Evolutionary conservation across 2,113 vertebrate species (phyloP), one percentile per base, ranked within the genome.

Genomic region (Megaleporinus macrocephalus): DNA sequence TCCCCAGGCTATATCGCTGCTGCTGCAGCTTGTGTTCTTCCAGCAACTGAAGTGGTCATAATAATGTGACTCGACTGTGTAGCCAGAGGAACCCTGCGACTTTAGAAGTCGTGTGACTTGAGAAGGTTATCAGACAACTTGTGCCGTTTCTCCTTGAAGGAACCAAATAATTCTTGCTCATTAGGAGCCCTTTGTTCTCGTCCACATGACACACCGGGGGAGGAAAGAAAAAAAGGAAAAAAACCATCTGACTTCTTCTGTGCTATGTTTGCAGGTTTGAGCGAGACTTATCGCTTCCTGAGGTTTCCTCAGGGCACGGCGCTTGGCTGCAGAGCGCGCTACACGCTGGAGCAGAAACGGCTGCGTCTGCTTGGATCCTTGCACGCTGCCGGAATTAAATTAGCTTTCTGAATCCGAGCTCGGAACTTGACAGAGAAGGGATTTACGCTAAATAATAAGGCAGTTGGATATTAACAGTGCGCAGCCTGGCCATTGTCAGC

Each of bases 381-480:
- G 87, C 82, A 75, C 84, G 83, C 75, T 71, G 84, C 75, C 75
- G 83, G 85, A 91, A 88, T 90, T 86, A 92, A 91, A 88, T 92
- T 88, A 89, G 74, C 88, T 93, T 91, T 91, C 90, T 76, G 87
- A 91, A 90, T 80, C 87, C 77, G 84, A 89, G 84, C 86, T 63
- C 86, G 88, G 87, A 81, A 65, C 87, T 89, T 73, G 81, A 85
- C 89, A 90, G 63, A 72, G 81, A 86, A 87, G 78, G 75, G 86
- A 91, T 92, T 86, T 93, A 68, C 87, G 73, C 89, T 83, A 76
- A 88, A 33, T 91, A 93, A 86, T 85, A 90, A 89, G 84, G 76
- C 82, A 73, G 76, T 71, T 82, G 82, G 85, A 88, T 93, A 78
- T 71, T 85, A 89, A 89, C 88, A 72, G 41, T 0, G 51, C 36